Evolutionary conservation across 2,888 invertebrate genomes (phyloP), one percentile per base, ranked within the genome.

Genomic region (Parascotia fuliginaria): DNA sequence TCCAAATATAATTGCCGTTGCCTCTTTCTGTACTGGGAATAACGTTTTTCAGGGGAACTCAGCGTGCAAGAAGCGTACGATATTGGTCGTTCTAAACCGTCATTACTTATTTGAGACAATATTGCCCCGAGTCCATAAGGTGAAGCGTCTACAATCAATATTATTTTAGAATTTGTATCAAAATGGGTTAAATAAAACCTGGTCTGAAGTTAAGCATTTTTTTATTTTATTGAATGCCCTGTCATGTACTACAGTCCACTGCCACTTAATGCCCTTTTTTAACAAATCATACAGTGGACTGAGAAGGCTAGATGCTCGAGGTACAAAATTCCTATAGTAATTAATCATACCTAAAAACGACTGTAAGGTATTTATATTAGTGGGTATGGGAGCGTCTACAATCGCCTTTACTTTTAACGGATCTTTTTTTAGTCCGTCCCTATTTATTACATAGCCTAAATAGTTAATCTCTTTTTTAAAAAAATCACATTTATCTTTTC

Each of bases 1-100:
- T 0, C 64, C 66, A 32, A 60, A 68, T 11, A 69, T 58, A 33
- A 65, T 71, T 4, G 68, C 70, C 0, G 67, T 67, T 0, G 71
- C 73, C 28, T 73, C 68, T 14, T 66, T 69, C 48, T 68, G 63
- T 5, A 73, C 64, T 33, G 70, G 4, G 66, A 47, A 19, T 70
- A 70, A 1, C 41, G 39, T 31, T 55, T 65, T 28, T 67, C 27
- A 9, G 27, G 9, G 2, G 27, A 7, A 9, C n/a, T 27, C 7
- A 27, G 27, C 7, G 1, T 9, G n/a, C 27, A 9, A 9, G 27
- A 27, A 3, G 27, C 49, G 9, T 19, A 49, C 0, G 56, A 42
- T 4, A 49, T 39, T 0, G 52, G 49, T 7, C 52, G 28, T 13
- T 56, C 48, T 9, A 28, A 12, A 4, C 40, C 37, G 13, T 43